Conservation (phyloP, 1,140 invertebrate species). For the Chelonus insularis region DNA sequence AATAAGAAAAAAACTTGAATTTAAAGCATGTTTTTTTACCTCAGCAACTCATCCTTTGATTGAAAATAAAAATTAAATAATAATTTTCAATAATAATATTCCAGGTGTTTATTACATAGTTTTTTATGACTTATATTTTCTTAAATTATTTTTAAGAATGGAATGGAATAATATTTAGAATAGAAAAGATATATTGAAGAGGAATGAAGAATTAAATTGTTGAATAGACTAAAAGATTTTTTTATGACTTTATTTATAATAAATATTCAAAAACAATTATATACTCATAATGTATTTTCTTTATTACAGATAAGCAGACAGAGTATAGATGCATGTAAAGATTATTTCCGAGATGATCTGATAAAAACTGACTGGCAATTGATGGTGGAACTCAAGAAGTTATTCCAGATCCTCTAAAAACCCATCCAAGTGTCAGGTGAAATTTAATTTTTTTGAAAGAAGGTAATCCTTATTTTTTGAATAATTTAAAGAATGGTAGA, state of each 20-base stretch:
- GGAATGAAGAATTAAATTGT: too few relatives aligned
- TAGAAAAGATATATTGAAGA: too few relatives aligned
- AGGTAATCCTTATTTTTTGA: too few relatives aligned
- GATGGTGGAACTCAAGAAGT: slow-evolving; percentile 97
- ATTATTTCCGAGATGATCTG: slow-evolving; percentile 98
- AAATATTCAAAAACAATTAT: background rate
- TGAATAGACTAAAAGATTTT: background rate
- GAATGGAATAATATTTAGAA: too few relatives aligned
- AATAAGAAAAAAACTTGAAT: too few relatives aligned
- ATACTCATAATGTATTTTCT: slow-evolving; percentile 34
- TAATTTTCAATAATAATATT: too few relatives aligned
- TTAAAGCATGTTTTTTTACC: too few relatives aligned
- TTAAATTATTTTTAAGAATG: too few relatives aligned
- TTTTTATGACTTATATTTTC: too few relatives aligned
- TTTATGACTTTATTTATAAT: background rate
- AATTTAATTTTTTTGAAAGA: background rate
- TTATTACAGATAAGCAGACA: slow-evolving; percentile 91
- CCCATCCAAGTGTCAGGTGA: background rate
- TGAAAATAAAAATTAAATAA: too few relatives aligned
- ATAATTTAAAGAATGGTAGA: background rate
- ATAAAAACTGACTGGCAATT: slow-evolving; percentile 96
- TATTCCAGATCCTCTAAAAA: slow-evolving; percentile 93
- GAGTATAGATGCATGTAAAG: slow-evolving; percentile 98
- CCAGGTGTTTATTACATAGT: too few relatives aligned
- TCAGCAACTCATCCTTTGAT: too few relatives aligned